Base-by-base conservation (phyloP, 2,888 invertebrate species). In the Drosophila picticornis region DNA sequence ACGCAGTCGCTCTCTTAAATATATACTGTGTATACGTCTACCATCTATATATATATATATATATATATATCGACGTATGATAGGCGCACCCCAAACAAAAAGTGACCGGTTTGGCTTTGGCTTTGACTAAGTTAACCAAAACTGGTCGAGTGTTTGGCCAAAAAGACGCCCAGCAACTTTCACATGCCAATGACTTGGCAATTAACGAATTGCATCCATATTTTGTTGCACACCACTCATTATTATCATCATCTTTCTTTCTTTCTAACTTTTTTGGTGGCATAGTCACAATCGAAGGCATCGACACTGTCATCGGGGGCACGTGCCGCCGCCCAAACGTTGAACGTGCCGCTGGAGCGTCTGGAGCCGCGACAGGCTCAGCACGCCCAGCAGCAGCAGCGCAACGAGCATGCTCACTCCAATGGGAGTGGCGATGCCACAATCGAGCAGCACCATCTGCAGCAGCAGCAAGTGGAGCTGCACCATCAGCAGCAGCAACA, bases 281-380 rank as follows among this genome's bases (percentile, higher is more conserved):
- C 13, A 31, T 82, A 93, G 93, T 91, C 92, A 52, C 93, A 93
- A 80, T 93, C 93, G 29, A 93, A 93, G 85, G 90, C 91, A 48
- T 93, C 93, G 36, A 93, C 93, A 22, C 80, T 93, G 31, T 93
- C 93, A 7, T 93, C 93, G 48, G 93, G 93, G 40, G 93, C 93
- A 16, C 91, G 93, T 34, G 93, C 93, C 25, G 93, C 93, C 11
- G 93, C 93, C 40, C 93, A 93, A 82, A 93, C 91, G 13, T 78
- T 93, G 22, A 93, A 93, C 77, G 93, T 93, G 48, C 93, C 93
- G 50, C 91, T 93, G 52, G 93, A 93, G 75, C 92, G 92, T 57
- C 83, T 93, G 72, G 93, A 93, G 72, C 88, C 92, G 43, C 92
- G 93, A 11, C 92, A 93, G 73, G 67, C 85, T 51, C 46, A 25